phyloP scores from a whole-genome alignment of 2,797 vertebrate species.

The Psittacula echo region DNA sequence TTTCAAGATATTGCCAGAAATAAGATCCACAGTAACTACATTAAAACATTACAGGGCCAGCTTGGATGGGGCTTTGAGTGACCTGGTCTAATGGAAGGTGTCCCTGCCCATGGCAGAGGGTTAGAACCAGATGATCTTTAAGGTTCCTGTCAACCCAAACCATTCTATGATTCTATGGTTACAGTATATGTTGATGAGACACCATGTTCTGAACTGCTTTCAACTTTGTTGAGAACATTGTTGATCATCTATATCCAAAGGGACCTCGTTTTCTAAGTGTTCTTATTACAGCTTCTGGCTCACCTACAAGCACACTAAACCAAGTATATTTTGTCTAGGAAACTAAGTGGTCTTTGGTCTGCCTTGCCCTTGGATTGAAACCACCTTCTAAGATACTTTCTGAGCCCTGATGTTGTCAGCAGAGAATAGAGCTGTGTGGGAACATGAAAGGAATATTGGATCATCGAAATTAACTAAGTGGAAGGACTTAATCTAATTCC shows the following conservation, averaged over 20 bases:
- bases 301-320: neutral
- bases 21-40: neutral
- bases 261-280: conserved; percentile 13
- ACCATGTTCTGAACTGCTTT: conserved; percentile 7
- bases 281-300: conserved; percentile 37
- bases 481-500: conserved; percentile 2
- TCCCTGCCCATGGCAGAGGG: neutral
- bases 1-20: conserved; percentile 15
- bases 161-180: neutral
- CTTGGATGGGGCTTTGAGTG: neutral
- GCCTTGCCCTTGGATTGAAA: conserved; percentile 21
- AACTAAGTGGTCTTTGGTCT: conserved; percentile 10
- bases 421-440: conserved; percentile 22
- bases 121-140: neutral
- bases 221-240: neutral
- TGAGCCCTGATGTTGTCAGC: neutral
- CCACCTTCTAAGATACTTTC: neutral
- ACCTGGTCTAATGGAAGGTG: neutral
- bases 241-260: conserved; percentile 38
- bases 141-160: neutral
- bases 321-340: neutral
- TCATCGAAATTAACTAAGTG: conserved; percentile 44
- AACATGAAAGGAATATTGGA: conserved; percentile 41
- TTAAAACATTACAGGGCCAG: neutral
- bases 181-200: neutral